Conservation (phyloP, 2,888 invertebrate genomes). For the Stenoptilia bipunctidactyla region DNA sequence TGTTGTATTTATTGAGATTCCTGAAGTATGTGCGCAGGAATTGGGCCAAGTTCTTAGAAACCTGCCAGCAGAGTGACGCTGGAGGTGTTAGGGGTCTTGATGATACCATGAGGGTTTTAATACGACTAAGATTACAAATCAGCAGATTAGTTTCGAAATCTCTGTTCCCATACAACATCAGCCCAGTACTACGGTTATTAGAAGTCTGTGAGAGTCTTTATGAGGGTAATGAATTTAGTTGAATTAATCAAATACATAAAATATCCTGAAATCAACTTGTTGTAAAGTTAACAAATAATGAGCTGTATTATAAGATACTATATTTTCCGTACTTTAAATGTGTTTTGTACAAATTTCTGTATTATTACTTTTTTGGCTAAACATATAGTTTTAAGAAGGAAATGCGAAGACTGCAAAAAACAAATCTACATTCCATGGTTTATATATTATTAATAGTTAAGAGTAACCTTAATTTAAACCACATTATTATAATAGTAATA, state of each 20-base stretch:
- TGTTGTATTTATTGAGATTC: slow-evolving; percentile 85
- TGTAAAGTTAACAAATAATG: slow-evolving; percentile 4
- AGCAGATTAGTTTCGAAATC: slow-evolving; percentile 85
- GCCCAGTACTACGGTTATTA: slow-evolving; percentile 84
- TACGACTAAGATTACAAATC: slow-evolving; percentile 83
- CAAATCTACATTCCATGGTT: too few relatives aligned
- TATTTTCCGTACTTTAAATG: too few relatives aligned
- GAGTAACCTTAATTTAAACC: too few relatives aligned
- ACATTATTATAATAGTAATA: too few relatives aligned
- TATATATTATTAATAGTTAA: too few relatives aligned
- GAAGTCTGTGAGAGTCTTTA: slow-evolving; percentile 88
- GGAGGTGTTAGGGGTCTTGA: slow-evolving; percentile 74
- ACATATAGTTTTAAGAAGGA: too few relatives aligned
- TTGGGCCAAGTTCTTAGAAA: slow-evolving; percentile 85
- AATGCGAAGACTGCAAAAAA: too few relatives aligned
- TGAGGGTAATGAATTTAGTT: slow-evolving; percentile 86
- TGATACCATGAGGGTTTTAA: slow-evolving; percentile 87
- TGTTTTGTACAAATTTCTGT: too few relatives aligned
- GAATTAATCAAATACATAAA: slow-evolving; percentile 28
- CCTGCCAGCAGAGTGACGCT: slow-evolving; percentile 76
- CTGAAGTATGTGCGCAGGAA: slow-evolving; percentile 87
- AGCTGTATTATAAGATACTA: slow-evolving; percentile 1
- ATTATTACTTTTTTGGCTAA: too few relatives aligned
- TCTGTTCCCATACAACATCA: slow-evolving; percentile 91
- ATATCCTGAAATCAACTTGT: too few relatives aligned